Evolutionary conservation across 2,888 invertebrate species (phyloP).

Genomic region (Leptopilina myrica): DNA sequence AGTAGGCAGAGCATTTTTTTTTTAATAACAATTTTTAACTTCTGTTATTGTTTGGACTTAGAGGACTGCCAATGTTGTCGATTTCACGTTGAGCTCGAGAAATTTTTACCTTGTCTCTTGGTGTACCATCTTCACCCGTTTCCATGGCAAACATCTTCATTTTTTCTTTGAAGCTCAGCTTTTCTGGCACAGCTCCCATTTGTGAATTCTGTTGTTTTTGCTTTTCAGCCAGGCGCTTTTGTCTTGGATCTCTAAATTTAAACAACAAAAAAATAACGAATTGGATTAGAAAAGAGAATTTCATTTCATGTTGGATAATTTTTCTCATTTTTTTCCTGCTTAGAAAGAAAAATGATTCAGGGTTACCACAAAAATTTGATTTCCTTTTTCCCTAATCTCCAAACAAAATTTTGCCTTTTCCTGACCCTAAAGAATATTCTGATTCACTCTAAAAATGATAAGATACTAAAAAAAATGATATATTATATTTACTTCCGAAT

Average conservation of each 20-base stretch:
- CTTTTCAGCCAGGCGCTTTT: conserved; percentile 90
- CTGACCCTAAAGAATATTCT: too few relatives aligned
- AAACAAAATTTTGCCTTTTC: too few relatives aligned
- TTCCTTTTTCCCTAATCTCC: too few relatives aligned
- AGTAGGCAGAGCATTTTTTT: conserved; percentile 6
- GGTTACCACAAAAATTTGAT: too few relatives aligned
- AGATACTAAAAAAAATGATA: too few relatives aligned
- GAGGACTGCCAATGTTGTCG: conserved; percentile 82
- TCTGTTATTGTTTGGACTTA: conserved; percentile 68
- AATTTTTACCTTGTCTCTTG: conserved; percentile 96
- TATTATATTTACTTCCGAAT: too few relatives aligned
- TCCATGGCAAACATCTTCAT: conserved; percentile 99
- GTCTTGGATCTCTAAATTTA: conserved; percentile 88
- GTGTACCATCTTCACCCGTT: conserved; percentile 92
- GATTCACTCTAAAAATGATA: too few relatives aligned
- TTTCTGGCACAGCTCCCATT: conserved; percentile 87
- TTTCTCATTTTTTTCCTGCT: too few relatives aligned
- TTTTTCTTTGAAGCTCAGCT: conserved; percentile 98
- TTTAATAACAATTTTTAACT: conserved; percentile 37
- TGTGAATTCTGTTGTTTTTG: conserved; percentile 81
- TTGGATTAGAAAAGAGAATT: too few relatives aligned
- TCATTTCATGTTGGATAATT: too few relatives aligned
- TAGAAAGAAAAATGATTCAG: too few relatives aligned
- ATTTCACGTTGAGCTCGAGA: conserved; percentile 97
- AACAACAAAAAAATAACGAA: conserved; percentile 4